Evolutionary conservation across 2,113 vertebrate species (phyloP).

Genomic region (Corythaeola cristata): DNA sequence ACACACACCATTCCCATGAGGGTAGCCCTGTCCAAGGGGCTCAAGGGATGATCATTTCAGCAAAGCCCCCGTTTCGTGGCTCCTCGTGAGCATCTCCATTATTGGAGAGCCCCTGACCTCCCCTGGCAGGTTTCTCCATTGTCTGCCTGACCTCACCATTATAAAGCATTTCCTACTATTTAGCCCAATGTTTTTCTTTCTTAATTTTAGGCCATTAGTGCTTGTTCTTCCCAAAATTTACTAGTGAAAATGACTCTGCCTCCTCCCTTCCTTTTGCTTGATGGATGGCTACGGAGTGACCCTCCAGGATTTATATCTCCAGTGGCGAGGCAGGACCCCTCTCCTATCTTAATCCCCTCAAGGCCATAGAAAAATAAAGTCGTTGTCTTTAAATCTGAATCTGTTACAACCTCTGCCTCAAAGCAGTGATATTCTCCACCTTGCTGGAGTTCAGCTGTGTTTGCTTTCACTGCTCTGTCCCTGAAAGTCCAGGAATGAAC

Average conservation of each 20-base stretch:
- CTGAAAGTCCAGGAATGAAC: background rate
- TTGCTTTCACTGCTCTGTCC: background rate
- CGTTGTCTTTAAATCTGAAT: background rate
- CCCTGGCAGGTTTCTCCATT: conserved; percentile 54
- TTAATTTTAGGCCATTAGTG: conserved; percentile 71
- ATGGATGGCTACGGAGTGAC: conserved; percentile 55
- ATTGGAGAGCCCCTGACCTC: conserved; percentile 48
- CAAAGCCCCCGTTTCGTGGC: fast-evolving
- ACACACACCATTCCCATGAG: fast-evolving
- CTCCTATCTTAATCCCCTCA: conserved; percentile 44
- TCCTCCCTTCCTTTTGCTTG: conserved; percentile 68
- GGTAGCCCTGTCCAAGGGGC: fast-evolving
- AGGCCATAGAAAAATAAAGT: conserved; percentile 19
- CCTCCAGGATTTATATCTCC: conserved; percentile 58
- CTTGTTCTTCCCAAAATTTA: conserved; percentile 72
- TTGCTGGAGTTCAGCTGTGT: background rate
- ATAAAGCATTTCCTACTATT: conserved; percentile 74
- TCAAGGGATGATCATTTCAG: fast-evolving
- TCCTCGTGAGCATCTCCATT: background rate
- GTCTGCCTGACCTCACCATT: conserved; percentile 61
- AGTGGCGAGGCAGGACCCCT: background rate
- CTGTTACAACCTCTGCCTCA: background rate
- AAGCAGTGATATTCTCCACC: background rate
- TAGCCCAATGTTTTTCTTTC: conserved; percentile 72
- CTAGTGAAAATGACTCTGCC: conserved; percentile 55